Conservation (phyloP, 2,797 vertebrate species). For the Nyctibius grandis region DNA sequence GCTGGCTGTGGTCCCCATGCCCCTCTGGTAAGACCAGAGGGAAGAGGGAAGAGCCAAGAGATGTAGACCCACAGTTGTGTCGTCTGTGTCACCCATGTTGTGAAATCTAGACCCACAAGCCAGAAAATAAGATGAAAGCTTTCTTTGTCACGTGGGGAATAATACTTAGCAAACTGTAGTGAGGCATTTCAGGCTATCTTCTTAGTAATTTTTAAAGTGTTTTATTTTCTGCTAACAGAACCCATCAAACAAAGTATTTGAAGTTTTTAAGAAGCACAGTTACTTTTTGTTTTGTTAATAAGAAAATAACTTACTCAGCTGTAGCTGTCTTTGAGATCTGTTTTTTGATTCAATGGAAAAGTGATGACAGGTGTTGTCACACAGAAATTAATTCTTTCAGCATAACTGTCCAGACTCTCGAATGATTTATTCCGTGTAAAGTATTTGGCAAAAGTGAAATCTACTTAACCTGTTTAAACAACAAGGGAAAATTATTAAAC, state of each 20-base stretch:
- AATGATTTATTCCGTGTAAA: conserved; percentile 56
- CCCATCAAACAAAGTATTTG: background rate
- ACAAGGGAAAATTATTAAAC: conserved; percentile 42
- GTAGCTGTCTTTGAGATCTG: conserved; percentile 17
- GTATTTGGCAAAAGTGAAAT: conserved; percentile 59
- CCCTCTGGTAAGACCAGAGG: background rate
- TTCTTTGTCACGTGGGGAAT: background rate
- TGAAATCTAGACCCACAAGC: background rate
- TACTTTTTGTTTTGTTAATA: conserved; percentile 37
- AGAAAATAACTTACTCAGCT: background rate
- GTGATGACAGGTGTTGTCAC: conserved; percentile 47
- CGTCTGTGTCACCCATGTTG: background rate
- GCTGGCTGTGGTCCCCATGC: background rate
- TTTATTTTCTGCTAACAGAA: conserved; percentile 7
- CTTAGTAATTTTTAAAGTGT: background rate
- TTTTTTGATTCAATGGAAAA: conserved; percentile 53
- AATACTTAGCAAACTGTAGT: background rate
- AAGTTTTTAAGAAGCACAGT: background rate
- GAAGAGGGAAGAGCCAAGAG: background rate
- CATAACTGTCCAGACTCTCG: background rate
- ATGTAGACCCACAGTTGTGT: background rate
- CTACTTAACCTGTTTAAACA: conserved; percentile 56
- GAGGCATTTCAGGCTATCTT: background rate
- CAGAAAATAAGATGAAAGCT: background rate
- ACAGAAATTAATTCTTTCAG: conserved; percentile 64